Conservation (phyloP, 2,797 vertebrate genomes). For the Falco naumanni region DNA sequence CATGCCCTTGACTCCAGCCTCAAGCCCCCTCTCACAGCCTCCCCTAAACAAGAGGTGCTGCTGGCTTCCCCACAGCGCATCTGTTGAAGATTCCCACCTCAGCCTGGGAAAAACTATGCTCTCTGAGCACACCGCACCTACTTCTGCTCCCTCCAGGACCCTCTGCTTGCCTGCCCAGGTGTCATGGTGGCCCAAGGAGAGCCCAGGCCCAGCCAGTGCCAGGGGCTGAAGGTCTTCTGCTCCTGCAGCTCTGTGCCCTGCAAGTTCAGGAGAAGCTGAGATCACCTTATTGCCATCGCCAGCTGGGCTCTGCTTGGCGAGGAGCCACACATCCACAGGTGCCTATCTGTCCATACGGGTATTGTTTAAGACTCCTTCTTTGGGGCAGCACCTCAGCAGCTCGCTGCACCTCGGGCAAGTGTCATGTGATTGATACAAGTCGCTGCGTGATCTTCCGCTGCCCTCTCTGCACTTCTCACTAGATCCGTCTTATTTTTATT, state of each 20-base stretch:
- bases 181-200: accelerated
- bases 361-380: not conserved
- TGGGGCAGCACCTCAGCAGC: not conserved
- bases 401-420: accelerated
- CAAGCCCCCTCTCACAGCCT: not conserved
- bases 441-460: not conserved
- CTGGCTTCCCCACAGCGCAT: not conserved
- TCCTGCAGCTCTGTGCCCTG: not conserved
- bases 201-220: not conserved
- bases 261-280: not conserved
- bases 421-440: accelerated
- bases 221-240: not conserved
- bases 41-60: not conserved
- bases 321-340: not conserved
- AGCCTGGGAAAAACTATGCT: not conserved
- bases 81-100: not conserved
- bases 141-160: not conserved
- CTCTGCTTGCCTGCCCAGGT: accelerated
- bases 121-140: not conserved
- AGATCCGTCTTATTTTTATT: slow-evolving; percentile 22
- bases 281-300: not conserved
- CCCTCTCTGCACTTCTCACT: not conserved
- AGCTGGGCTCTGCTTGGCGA: not conserved
- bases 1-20: not conserved
- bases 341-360: not conserved